Evolutionary conservation across 2,113 vertebrate species (phyloP), one percentile per base, ranked within the genome.

Genomic region (Buteo buteo): DNA sequence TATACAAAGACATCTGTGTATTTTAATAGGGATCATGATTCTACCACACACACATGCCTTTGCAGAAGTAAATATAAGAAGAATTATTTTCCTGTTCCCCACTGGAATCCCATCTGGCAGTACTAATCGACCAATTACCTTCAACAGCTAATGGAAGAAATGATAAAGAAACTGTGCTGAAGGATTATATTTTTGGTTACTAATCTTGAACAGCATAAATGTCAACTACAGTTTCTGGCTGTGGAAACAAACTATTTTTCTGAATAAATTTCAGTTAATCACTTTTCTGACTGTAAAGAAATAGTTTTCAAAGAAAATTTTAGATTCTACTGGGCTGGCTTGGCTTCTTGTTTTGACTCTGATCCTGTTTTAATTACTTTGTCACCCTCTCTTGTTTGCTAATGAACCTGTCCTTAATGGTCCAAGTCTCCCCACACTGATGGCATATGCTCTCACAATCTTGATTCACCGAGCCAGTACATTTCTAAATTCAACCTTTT

Each of bases 51-150:
- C 31, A 71, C 22, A 34, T 0, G 1, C 31, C 62, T 88, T 85
- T 80, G 76, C 47, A 88, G 83, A 94, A 94, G 64, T 49, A 86
- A 94, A 88, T 77, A 72, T 16, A 86, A 73, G 73, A 79, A 70
- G 31, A 88, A 88, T 92, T 80, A 54, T 93, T 82, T 92, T 80
- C 45, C 55, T 90, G 15, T 90, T 88, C 64, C 86, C 50, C 58
- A 82, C 36, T 86, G 88, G 74, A 94, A 92, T 94, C 44, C 94
- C 92, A 95, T 90, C 88, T 96, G 95, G 82, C 45, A 59, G 45
- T 86, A 84, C 59, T 96, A 81, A 92, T 80, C 0, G 19, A 94
- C 86, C 67, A 92, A 86, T 92, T 96, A 89, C 52, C 40, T 78
- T 84, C 77, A 82, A 47, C 57, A 71, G 42, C 38, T 91, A 88